Percentiles rank a stretch among this genome's conserved stretches.
These are phyloP conservation scores for Nipponia nippon DNA, from an alignment of 2,113 vertebrate species.

Conservation along the genomic window DNA sequence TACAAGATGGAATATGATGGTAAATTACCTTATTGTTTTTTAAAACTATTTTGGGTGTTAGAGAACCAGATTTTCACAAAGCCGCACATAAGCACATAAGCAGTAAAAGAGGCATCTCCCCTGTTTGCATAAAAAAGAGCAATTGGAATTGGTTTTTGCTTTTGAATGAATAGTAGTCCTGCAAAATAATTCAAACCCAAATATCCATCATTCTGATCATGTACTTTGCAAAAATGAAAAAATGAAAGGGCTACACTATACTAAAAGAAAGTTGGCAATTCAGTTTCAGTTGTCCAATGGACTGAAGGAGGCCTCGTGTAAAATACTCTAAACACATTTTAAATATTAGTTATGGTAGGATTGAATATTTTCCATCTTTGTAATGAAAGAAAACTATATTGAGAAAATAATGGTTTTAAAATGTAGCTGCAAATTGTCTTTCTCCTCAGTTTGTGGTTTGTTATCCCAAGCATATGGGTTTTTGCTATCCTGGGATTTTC, in stretches of 20 bases:
- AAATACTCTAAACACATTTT: neutral
- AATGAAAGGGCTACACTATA: neutral
- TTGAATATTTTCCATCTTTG: neutral
- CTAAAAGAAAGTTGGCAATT: neutral
- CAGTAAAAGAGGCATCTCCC: neutral
- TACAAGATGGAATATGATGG: neutral
- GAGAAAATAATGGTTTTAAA: neutral
- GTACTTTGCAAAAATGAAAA: neutral
- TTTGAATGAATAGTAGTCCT: neutral
- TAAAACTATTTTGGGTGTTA: neutral
- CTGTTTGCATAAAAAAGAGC: neutral
- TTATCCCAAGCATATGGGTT: neutral
- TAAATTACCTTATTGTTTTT: neutral
- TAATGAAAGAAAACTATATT: neutral
- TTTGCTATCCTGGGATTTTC: conserved; percentile 1
- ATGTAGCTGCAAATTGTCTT: neutral
- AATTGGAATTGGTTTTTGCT: neutral
- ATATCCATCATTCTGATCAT: neutral
- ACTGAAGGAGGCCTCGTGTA: neutral
- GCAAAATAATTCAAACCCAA: neutral
- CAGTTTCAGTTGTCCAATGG: neutral
- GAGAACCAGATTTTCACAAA: neutral
- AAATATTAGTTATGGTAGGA: neutral
- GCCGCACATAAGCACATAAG: neutral
- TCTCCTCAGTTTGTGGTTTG: conserved; percentile 11